phyloP scores from a whole-genome alignment of 2,797 vertebrate genomes.

The Nyctibius grandis region DNA sequence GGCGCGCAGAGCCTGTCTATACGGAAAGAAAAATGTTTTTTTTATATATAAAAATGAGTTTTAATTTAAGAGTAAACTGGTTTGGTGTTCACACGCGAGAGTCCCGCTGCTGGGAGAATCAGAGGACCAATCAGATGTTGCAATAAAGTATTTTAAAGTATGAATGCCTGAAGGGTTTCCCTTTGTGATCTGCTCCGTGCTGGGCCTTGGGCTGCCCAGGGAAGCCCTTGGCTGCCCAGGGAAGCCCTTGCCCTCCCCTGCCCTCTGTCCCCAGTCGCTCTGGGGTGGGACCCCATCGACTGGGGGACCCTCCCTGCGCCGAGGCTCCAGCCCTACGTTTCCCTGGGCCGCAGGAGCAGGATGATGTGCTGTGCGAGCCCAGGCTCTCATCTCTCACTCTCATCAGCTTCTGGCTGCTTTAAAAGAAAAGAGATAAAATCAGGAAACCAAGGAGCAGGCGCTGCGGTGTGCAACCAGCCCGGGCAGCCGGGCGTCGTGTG shows the following conservation, averaged over 20 bases:
- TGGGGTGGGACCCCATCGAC: neutral
- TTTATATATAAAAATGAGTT: neutral
- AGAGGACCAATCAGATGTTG: conserved; percentile 14
- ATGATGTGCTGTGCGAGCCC: fast-evolving
- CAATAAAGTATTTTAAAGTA: conserved; percentile 55
- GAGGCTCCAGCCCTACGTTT: neutral
- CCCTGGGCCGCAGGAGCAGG: fast-evolving
- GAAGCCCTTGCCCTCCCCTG: neutral
- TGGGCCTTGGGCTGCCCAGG: neutral
- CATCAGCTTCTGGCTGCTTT: neutral
- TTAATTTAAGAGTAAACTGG: conserved; percentile 59
- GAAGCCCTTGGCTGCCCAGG: neutral
- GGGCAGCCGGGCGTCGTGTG: neutral
- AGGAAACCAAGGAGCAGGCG: neutral
- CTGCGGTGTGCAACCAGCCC: fast-evolving
- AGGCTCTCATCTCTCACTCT: fast-evolving
- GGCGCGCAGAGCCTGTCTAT: neutral
- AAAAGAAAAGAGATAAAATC: neutral
- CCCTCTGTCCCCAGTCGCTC: fast-evolving
- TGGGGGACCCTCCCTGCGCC: neutral
- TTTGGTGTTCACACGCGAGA: neutral
- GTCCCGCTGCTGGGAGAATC: conserved; percentile 14
- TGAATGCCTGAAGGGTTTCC: fast-evolving
- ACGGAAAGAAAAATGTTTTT: neutral
- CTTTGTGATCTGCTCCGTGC: fast-evolving